phyloP scores from a whole-genome alignment of 1,140 invertebrate genomes.

The Eumaeus atala region DNA sequence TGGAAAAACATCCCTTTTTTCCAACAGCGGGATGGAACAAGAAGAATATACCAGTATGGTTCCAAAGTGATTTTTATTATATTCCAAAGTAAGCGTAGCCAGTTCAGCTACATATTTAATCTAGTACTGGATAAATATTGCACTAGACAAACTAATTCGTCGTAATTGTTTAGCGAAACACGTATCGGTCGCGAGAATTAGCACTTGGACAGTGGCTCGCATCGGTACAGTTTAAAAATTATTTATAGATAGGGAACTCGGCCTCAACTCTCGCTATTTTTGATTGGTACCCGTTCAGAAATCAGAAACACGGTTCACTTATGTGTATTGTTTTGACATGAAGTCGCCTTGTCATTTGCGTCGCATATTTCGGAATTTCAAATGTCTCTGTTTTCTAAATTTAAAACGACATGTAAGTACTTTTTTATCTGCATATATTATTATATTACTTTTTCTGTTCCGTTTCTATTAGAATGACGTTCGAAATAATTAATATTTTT shows the following conservation, averaged over 20 bases:
- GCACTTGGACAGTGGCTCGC: constrained; percentile 42
- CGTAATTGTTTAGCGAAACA: constrained; percentile 7
- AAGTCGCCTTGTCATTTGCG: constrained; percentile 39
- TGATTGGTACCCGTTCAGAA: constrained; percentile 42
- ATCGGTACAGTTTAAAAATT: constrained; percentile 42
- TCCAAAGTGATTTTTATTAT: too few relatives aligned
- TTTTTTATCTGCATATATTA: neutral
- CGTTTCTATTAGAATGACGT: too few relatives aligned
- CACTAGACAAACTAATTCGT: constrained; percentile 27
- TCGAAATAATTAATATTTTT: too few relatives aligned
- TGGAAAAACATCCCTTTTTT: too few relatives aligned
- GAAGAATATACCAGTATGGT: too few relatives aligned
- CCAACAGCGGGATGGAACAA: too few relatives aligned
- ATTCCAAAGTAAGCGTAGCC: too few relatives aligned
- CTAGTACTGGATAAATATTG: constrained; percentile 3
- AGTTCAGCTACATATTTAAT: neutral
- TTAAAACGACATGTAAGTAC: constrained; percentile 38
- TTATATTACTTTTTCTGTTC: too few relatives aligned
- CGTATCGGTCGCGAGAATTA: constrained; percentile 40
- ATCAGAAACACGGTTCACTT: constrained; percentile 53
- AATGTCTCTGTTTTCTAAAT: constrained; percentile 30
- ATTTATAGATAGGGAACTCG: constrained; percentile 57
- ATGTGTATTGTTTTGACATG: constrained; percentile 37
- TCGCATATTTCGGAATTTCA: constrained; percentile 33
- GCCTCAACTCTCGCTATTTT: constrained; percentile 59